Percentiles rank a stretch among this genome's conserved stretches.
phyloP scores from a whole-genome alignment of 2,113 vertebrate species.

The Miniopterus natalensis region DNA sequence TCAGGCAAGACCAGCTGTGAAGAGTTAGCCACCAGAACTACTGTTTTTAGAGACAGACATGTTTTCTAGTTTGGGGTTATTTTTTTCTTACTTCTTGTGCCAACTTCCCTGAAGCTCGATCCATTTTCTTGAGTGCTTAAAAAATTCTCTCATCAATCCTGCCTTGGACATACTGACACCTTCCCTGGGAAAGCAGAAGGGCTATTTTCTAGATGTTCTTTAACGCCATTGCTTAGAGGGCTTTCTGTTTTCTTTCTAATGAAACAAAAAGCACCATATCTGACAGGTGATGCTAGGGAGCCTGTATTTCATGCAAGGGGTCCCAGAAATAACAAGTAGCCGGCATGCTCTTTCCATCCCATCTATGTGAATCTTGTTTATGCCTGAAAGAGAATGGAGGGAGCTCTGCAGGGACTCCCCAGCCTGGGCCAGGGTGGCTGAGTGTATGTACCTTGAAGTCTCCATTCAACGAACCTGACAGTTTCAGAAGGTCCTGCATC shows the following conservation, averaged over 20 bases:
- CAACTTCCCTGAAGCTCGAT: conserved; percentile 63
- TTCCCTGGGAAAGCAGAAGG: conserved; percentile 68
- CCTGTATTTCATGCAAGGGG: conserved; percentile 67
- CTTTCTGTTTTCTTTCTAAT: conserved; percentile 78
- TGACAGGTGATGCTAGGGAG: conserved; percentile 65
- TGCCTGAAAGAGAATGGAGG: neutral
- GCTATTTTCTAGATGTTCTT: conserved; percentile 75
- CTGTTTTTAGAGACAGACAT: conserved; percentile 53
- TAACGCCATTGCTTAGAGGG: conserved; percentile 70
- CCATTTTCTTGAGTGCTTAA: conserved; percentile 69
- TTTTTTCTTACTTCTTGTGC: conserved; percentile 50
- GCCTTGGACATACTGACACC: conserved; percentile 65
- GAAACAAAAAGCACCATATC: conserved; percentile 68
- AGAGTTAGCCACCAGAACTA: conserved; percentile 53
- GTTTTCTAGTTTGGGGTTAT: conserved; percentile 36
- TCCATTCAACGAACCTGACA: neutral
- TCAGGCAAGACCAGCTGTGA: conserved; percentile 48
- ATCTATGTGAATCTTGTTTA: neutral
- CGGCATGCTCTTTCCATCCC: neutral
- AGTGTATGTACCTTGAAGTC: neutral
- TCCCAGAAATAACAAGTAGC: conserved; percentile 75
- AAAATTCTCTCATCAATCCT: conserved; percentile 75
- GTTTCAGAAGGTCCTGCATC: neutral
- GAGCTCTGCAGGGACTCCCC: neutral
- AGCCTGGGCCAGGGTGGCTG: neutral